Evolutionary conservation across 2,113 vertebrate species (phyloP).

Genomic region (Cyprinodon variegatus): DNA sequence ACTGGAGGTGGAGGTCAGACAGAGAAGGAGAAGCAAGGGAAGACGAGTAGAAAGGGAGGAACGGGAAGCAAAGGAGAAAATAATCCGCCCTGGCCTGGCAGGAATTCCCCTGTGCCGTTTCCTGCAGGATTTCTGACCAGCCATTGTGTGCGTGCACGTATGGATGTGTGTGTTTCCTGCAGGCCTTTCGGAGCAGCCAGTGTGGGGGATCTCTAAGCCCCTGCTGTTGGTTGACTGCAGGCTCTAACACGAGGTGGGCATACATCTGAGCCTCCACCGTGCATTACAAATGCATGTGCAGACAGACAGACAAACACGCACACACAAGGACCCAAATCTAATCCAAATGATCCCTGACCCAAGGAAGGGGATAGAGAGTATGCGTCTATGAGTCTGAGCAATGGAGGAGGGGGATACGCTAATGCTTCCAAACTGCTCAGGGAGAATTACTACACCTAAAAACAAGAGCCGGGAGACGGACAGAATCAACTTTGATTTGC

Average conservation of each 20-base stretch:
- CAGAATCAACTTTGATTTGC: constrained; percentile 1
- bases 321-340: constrained; percentile 36
- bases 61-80: constrained; percentile 68
- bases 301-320: constrained; percentile 27
- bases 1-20: constrained; percentile 29
- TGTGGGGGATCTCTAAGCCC: constrained; percentile 71
- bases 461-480: constrained; percentile 32
- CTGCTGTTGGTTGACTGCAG: constrained; percentile 76
- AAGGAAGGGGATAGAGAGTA: constrained; percentile 39
- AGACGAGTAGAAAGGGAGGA: constrained; percentile 43
- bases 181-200: constrained; percentile 66
- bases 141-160: constrained; percentile 53
- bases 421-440: constrained; percentile 68
- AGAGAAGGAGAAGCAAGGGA: constrained; percentile 38
- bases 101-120: constrained; percentile 76
- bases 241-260: constrained; percentile 74
- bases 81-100: constrained; percentile 71
- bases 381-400: constrained; percentile 14
- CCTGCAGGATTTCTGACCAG: constrained; percentile 72
- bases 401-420: constrained; percentile 38
- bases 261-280: constrained; percentile 72
- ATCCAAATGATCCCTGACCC: constrained; percentile 69
- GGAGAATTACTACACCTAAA: constrained; percentile 54
- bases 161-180: constrained; percentile 55
- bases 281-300: constrained; percentile 54